Conservation (phyloP, 1,140 invertebrate species). For the Neocloeon triangulifer region DNA sequence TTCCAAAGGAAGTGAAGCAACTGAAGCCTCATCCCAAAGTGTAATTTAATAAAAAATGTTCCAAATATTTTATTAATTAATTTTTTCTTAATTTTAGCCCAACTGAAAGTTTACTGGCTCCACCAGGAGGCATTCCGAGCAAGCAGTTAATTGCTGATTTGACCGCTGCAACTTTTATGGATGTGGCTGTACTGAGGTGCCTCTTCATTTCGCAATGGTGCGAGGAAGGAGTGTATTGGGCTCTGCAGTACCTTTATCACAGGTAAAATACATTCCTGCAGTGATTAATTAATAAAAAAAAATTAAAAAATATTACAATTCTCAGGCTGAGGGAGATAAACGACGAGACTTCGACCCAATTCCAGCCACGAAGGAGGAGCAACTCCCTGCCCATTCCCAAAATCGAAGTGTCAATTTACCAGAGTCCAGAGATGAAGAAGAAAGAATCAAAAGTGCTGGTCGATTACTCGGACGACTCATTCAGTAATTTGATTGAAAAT, state of each 20-base stretch:
- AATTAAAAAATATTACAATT: slow-evolving; percentile 6
- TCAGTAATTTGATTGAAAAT: no score
- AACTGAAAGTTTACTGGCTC: no score
- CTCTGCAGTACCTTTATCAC: slow-evolving; percentile 76
- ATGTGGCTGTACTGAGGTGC: slow-evolving; percentile 86
- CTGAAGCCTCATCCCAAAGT: no score
- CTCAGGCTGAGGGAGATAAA: slow-evolving; percentile 53
- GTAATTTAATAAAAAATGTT: no score
- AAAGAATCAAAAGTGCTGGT: slow-evolving; percentile 49
- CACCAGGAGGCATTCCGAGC: background rate
- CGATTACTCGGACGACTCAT: slow-evolving; percentile 39
- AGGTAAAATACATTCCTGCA: slow-evolving; percentile 26
- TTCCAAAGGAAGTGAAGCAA: background rate
- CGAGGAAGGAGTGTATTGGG: slow-evolving; percentile 67
- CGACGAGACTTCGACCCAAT: slow-evolving; percentile 48
- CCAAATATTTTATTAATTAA: no score
- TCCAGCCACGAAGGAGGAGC: slow-evolving; percentile 56
- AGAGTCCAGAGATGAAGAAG: slow-evolving; percentile 41
- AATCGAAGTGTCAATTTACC: slow-evolving; percentile 67
- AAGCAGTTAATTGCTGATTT: slow-evolving; percentile 26
- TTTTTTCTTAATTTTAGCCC: background rate
- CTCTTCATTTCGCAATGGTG: slow-evolving; percentile 95
- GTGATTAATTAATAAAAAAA: slow-evolving; percentile 4
- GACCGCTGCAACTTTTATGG: slow-evolving; percentile 79
- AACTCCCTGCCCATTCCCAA: slow-evolving; percentile 85